Evolutionary conservation across 2,888 invertebrate species (phyloP), one percentile per base, ranked within the genome.

Genomic region (Dorcus hopei): DNA sequence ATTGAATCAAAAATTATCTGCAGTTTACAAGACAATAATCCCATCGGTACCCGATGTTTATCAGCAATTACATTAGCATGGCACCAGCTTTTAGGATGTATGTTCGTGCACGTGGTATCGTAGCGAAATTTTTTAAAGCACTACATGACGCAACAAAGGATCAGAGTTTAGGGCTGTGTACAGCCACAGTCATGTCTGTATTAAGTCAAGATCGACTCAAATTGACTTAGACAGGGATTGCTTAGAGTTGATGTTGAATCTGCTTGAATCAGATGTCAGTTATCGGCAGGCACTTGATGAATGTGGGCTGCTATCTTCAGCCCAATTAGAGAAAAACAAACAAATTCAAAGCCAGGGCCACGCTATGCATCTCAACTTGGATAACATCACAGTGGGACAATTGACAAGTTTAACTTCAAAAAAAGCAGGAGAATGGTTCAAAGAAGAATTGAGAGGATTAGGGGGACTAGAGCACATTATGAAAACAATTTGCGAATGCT

Each of bases 371-470:
- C 82, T 97, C 50, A 95, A 96, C 77, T 82, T 96, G 54, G 95
- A 96, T 71, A 91, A 93, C 72, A 92, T 97, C 57, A 95, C 95
- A n/a, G 94, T 95, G 63, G 95, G 95, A 26, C 94, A 95, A 67
- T 80, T 98, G 58, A 96, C 97, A 9, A 95, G 95, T 70, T 80
- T 97, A 60, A 97, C 97, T 0, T 96, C 95, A 0, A 92, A 93
- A 74, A 85, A 95, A 54, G 96, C 97, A 8, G 97, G 97, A n/a
- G 97, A 97, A 77, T 97, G 97, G 97, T 97, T 97, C 77, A 98
- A 97, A 72, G 96, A 97, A 74, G 97, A 97, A 76, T 81, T 98
- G 38, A 83, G 97, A 52, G 90, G 90, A 68, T 80, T 96, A 39
- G 96, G 97, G 54, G 97, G 97, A 0, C 83, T 97, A 26, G 97